Base-by-base conservation (phyloP, 64 coral and sea anemone species). In the Montipora foliosa region DNA sequence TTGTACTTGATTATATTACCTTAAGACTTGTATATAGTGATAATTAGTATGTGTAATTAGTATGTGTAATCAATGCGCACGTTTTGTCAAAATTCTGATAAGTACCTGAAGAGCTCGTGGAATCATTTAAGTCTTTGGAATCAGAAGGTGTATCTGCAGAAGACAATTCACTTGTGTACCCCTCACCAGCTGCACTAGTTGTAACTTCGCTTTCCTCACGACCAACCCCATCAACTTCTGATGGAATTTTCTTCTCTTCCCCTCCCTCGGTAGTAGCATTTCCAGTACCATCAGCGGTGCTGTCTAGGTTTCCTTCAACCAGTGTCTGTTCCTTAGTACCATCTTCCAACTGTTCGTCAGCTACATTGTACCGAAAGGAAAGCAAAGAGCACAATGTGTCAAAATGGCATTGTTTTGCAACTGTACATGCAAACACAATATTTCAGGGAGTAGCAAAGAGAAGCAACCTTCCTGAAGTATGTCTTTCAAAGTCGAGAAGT, bases 311-410 rank as follows among this genome's bases (percentile, higher is more conserved):
- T 50, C 61, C 17, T 47, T 68, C 82, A n/a, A 77, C 49, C 15
- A 80, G 29, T 67, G 78, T 24, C 29, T 44, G n/a, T 20, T 83
- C 80, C 67, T 89, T 96, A 11, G 72, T 61, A 69, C 82, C 61
- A 47, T 97, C 92, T 60, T 97, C 95, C n/a, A 94, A 47, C 73
- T 97, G 88, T 25, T 94, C 89, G 94, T 92, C 95, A 88, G 49
- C 87, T 89, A 67, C 15, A 47, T 11, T 37, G 37, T 37, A 37
- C 37, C 37, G 1, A 37, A 90, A 96, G 25, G 62, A 64, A 3
- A 67, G 12, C 22, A 53, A 20, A 60, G 50, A 44, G n/a, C 51
- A 5, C 77, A 25, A 12, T 57, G 74, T 11, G 37, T 37, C 37
- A 37, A 37, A 37, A 37, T 37, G 37, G 37, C 37, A 37, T 2